phyloP scores from a whole-genome alignment of 2,888 invertebrate genomes.

The Automeris io region DNA sequence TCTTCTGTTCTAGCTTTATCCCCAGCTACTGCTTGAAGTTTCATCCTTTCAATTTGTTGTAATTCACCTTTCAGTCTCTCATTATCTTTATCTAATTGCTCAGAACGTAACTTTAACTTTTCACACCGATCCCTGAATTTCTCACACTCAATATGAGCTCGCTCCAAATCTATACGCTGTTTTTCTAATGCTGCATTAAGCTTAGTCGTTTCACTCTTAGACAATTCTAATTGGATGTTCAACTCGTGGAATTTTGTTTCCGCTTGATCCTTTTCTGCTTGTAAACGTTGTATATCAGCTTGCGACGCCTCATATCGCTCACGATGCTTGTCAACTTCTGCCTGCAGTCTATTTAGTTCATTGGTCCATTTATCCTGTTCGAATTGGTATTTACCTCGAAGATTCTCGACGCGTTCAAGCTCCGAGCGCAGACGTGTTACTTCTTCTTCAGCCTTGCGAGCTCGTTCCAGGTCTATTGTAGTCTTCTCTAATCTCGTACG shows the following conservation, averaged over 20 bases:
- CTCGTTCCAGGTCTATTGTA: slow-evolving; percentile 85
- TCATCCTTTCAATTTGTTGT: slow-evolving; percentile 85
- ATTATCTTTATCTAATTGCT: slow-evolving; percentile 80
- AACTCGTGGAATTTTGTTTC: slow-evolving; percentile 85
- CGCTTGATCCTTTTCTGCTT: slow-evolving; percentile 80
- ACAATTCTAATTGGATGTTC: slow-evolving; percentile 87
- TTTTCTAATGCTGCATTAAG: slow-evolving; percentile 85
- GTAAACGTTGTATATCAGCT: slow-evolving; percentile 82
- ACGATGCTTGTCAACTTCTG: slow-evolving; percentile 83
- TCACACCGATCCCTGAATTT: slow-evolving; percentile 92
- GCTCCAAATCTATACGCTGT: slow-evolving; percentile 86
- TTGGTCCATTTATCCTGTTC: slow-evolving; percentile 74
- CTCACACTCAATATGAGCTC: slow-evolving; percentile 92
- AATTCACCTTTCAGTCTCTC: slow-evolving; percentile 67
- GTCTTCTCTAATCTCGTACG: slow-evolving; percentile 89
- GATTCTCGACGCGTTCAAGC: slow-evolving; percentile 84
- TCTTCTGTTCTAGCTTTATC: slow-evolving; percentile 82
- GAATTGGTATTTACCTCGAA: slow-evolving; percentile 79
- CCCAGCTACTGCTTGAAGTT: slow-evolving; percentile 81
- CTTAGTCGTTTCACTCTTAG: slow-evolving; percentile 87
- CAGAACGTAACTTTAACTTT: slow-evolving; percentile 84
- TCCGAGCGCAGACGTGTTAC: slow-evolving; percentile 81
- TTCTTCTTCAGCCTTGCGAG: slow-evolving; percentile 83
- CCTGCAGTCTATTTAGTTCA: slow-evolving; percentile 86
- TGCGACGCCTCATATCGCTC: slow-evolving; percentile 86